Base-by-base conservation (phyloP, 2,888 invertebrate species). In the Allygus modestus region DNA sequence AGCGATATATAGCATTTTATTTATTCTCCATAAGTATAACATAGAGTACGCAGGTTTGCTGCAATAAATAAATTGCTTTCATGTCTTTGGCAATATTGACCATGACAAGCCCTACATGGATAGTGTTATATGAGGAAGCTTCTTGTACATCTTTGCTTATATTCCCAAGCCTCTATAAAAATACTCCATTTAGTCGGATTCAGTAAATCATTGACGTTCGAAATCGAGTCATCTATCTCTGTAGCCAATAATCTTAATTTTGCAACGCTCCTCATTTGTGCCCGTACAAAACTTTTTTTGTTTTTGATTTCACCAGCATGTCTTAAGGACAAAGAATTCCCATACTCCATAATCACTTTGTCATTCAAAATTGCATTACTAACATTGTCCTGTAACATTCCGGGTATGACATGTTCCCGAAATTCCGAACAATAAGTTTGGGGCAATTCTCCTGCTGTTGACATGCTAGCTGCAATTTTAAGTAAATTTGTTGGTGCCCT, bases 31-130 rank as follows among this genome's bases (percentile, higher is more conserved):
- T n/a, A n/a, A n/a, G n/a, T n/a, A n/a, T n/a, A n/a, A n/a, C n/a
- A n/a, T n/a, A n/a, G n/a, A n/a, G n/a, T n/a, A n/a, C n/a, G n/a
- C n/a, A n/a, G n/a, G n/a, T n/a, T n/a, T n/a, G n/a, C n/a, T n/a
- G n/a, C n/a, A n/a, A n/a, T n/a, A n/a, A n/a, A n/a, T n/a, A n/a
- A 7, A 23, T 7, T 11, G 65, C 65, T 31, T 65, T 65, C 17
- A 12, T 2, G 26, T 65, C 65, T n/a, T 65, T 65, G 9, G 65
- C 65, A 65, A 65, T 65, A 31, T 65, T 65, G 1, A 65, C 65
- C 2, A 65, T n/a, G 7, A 23, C 4, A 7, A 7, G 65, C 2
- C 65, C 65, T 20, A 65, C 26, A 9, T n/a, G n/a, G n/a, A n/a
- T n/a, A n/a, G n/a, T n/a, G n/a, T n/a, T n/a, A n/a, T n/a, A n/a